Conservation (phyloP, 2,888 invertebrate genomes). For the Drosophila bunnanda region DNA sequence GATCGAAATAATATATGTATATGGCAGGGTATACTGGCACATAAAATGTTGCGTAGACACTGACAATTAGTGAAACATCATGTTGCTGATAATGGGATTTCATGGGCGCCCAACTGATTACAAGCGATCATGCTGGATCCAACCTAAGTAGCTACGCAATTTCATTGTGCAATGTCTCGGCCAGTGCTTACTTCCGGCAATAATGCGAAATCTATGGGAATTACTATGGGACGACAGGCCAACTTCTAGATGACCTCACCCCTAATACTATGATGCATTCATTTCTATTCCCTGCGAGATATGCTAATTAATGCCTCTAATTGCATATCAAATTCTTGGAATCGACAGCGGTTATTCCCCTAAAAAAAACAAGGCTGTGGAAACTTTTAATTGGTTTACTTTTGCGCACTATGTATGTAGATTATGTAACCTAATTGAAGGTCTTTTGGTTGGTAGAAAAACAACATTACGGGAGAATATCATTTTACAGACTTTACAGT, state of each 20-base stretch:
- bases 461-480: neutral
- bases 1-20: conserved; percentile 7
- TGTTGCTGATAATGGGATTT: conserved; percentile 53
- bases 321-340: conserved; percentile 31
- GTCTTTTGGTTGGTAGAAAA: neutral
- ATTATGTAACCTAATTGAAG: conserved; percentile 8
- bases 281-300: neutral
- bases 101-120: conserved; percentile 62
- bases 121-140: conserved; percentile 19
- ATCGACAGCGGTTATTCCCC: conserved; percentile 14
- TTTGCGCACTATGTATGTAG: neutral
- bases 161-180: conserved; percentile 40
- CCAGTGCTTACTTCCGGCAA: conserved; percentile 41
- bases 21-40: conserved; percentile 5
- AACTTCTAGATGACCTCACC: conserved; percentile 16
- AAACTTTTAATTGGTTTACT: conserved; percentile 36
- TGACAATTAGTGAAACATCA: conserved; percentile 62
- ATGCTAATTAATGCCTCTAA: conserved; percentile 16
- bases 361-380: conserved; percentile 4
- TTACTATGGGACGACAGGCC: neutral
- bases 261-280: conserved; percentile 4
- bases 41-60: conserved; percentile 51
- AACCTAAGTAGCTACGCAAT: conserved; percentile 10
- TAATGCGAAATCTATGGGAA: conserved; percentile 18
- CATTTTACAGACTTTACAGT: neutral